Base-by-base conservation (phyloP, 2,797 vertebrate species). In the Glyptemys insculpta region DNA sequence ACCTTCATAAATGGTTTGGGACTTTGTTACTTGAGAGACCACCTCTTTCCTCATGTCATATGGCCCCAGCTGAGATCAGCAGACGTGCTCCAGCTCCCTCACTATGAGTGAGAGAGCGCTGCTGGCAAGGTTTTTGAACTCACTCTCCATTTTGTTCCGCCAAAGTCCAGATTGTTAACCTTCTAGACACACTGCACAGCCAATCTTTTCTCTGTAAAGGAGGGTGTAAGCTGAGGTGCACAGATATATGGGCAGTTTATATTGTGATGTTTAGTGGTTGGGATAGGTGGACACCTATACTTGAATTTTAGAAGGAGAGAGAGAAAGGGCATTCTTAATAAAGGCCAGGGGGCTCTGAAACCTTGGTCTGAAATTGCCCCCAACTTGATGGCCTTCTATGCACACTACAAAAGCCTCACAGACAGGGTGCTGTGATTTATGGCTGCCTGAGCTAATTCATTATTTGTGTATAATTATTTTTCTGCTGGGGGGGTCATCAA, bases 181-280 rank as follows among this genome's bases (percentile, higher is more conserved):
- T 12, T 34, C 54, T 14, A 31, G 34, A 3, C 34, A 72, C n/a
- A 85, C 85, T 85, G 79, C 87, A 78, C 50, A 0, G 5, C 84
- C 31, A 50, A 37, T 4, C 62, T 49, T 21, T 31, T 56, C 72
- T 85, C 83, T 72, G 41, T 37, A 25, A 37, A 54, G 50, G 52
- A 53, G 21, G 25, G 52, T 85, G 23, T 31, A 44, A 41, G 19
- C 62, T 83, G 85, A 84, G 47, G 79, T 12, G n/a, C 41, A 81
- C 41, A 68, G 18, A 47, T 29, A 7, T 23, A 1, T 50, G 21
- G 29, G 65, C 83, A 74, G 74, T 52, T 57, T 54, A 34, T 14
- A 18, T 27, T 5, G 37, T 0, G 0, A n/a, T 31, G 52, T 27
- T 44, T 85, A 8, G 74, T 25, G 1, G 1, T 8, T 27, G 52